phyloP scores from a whole-genome alignment of 2,888 invertebrate species.

The Rhaphigaster nebulosa region DNA sequence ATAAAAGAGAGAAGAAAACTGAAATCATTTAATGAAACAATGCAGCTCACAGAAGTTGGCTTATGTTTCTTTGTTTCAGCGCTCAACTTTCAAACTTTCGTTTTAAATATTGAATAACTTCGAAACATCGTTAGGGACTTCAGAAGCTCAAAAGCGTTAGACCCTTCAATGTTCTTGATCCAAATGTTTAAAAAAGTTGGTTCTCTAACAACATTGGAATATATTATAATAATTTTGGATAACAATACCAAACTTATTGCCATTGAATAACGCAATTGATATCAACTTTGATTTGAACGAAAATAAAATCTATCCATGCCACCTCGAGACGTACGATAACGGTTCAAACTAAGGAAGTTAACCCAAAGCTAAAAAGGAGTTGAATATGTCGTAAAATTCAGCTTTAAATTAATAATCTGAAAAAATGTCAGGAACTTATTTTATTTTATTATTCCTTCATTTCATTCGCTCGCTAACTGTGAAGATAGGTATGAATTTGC shows the following conservation, averaged over 20 bases:
- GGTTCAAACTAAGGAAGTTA: too few species aligned
- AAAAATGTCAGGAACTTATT: too few species aligned
- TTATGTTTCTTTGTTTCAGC: background rate
- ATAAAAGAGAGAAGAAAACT: background rate
- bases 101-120: constrained; percentile 22
- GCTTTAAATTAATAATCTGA: too few species aligned
- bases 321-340: too few species aligned
- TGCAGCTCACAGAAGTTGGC: background rate
- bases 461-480: too few species aligned
- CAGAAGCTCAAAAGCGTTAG: background rate
- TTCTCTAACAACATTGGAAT: background rate
- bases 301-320: too few species aligned
- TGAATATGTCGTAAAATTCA: too few species aligned
- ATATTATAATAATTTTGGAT: background rate
- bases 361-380: too few species aligned
- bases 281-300: too few species aligned
- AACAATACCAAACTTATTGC: background rate
- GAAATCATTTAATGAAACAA: constrained; percentile 22
- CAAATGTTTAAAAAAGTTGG: background rate
- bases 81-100: constrained; percentile 5
- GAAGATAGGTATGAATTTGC: too few species aligned
- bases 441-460: too few species aligned
- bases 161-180: background rate
- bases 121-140: background rate
- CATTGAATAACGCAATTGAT: background rate